Conservation (phyloP, 2,797 vertebrate genomes). For the Anolis apletophallus region DNA sequence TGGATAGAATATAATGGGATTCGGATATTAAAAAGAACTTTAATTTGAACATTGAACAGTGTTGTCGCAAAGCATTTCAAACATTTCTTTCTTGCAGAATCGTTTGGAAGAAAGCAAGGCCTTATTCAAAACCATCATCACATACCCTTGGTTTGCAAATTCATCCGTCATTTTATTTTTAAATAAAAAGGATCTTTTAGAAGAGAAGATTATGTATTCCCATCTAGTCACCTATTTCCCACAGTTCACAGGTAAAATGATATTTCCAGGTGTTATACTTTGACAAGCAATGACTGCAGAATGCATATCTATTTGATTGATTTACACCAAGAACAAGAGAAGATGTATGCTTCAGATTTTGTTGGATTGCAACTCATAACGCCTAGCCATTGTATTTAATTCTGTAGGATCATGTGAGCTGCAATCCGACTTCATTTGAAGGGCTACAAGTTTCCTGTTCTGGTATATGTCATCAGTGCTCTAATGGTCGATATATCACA, state of each 20-base stretch:
- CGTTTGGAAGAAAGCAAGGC: slow-evolving; percentile 95
- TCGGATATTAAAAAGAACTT: neutral
- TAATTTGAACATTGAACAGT: neutral
- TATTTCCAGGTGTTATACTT: neutral
- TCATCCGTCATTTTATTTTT: slow-evolving; percentile 92
- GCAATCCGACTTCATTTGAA: too few species aligned
- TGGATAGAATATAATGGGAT: neutral
- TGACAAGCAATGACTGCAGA: neutral
- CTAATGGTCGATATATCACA: neutral
- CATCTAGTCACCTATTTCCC: slow-evolving; percentile 90
- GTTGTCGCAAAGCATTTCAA: neutral
- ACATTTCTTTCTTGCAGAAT: slow-evolving; percentile 78
- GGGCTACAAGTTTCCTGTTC: too few species aligned
- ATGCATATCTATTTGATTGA: neutral
- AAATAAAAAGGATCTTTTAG: slow-evolving; percentile 92
- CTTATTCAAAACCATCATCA: slow-evolving; percentile 93
- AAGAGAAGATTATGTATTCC: slow-evolving; percentile 90
- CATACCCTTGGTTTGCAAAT: slow-evolving; percentile 90
- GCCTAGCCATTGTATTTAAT: too few species aligned
- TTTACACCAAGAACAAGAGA: too few species aligned
- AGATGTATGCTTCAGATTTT: too few species aligned
- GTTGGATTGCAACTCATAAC: too few species aligned
- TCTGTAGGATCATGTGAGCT: too few species aligned
- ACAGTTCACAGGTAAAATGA: slow-evolving; percentile 84
- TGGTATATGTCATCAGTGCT: too few species aligned